Evolutionary conservation across 2,888 invertebrate species (phyloP), one percentile per base, ranked within the genome.

Genomic region (Amphipoea lucens): DNA sequence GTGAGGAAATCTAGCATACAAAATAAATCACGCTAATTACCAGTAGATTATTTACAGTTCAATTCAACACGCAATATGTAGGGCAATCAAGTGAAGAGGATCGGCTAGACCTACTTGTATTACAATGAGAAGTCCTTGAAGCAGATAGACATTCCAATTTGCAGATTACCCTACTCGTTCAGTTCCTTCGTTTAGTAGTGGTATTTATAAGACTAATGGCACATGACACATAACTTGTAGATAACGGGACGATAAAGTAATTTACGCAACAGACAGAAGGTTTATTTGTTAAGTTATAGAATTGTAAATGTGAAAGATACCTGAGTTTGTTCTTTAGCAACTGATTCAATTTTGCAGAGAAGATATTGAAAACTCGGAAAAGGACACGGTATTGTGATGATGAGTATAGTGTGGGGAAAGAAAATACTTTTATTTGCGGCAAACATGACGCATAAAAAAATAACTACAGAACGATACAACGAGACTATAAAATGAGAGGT

Each of bases 51-150:
- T 40, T 80, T 62, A 63, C 12, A 73, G 42, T 69, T 57, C 67
- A 62, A 63, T 68, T 63, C 12, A 66, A 62, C 42, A 70, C 14
- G 54, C 57, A 65, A 73, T 42, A 23, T 68, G 54, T 40, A 68
- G 36, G 40, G 45, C 67, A 57, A 68, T 82, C 40, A 29, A 71
- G 73, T 81, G 45, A 77, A 78, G 65, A 66, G 40, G 23, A 71
- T 62, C 54, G 45, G 20, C 54, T 29, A 40, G 57, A 48, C 66
- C 73, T 73, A 36, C 17, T 20, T 14, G 40, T 29, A 29, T 29
- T 48, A 68, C 29, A 63, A 54, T 54, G 54, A 54, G 54, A 54
- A 54, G 54, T 54, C 54, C 54, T 54, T 54, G 54, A 54, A 54
- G 54, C 7, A 9, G 54, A 23, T 23, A 54, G 54, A 54, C 54